Base-by-base conservation (phyloP, 2,888 invertebrate genomes). In the Rhagophthalmus giganteus region DNA sequence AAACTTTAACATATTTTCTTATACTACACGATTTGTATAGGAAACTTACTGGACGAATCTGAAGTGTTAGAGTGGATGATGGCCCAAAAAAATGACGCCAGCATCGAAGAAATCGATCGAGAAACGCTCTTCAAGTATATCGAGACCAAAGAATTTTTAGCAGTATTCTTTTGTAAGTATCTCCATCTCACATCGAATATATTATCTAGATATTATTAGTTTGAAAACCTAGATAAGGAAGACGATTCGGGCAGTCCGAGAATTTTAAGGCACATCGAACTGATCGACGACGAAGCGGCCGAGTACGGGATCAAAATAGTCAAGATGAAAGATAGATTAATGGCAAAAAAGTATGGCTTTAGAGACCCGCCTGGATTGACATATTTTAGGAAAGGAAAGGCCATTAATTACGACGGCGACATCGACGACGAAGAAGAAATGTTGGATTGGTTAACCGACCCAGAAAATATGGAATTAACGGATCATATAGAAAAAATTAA, bases 331-430 rank as follows among this genome's bases (percentile, higher is more conserved):
- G 94, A 94, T 73, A 81, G 86, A 10, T 74, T 94, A 20, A 94
- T 94, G 91, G 94, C 93, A 1, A 94, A 94, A 72, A 94, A 94
- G 69, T 94, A 90, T 71, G 94, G 94, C 0, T 92, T 83, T 67
- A 81, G 94, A 51, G 88, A 90, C 71, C 91, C 92, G 12, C 94
- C 94, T 0, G 94, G 94, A 3, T 85, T 94, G 4, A 90, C 91
- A 0, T 93, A 93, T 71, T 94, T 94, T 77, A 82, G 94, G 44
- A 92, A 93, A 74, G 89, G 80, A 63, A 93, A 94, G 76, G 83
- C 86, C 55, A 90, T 94, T 9, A 93, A 93, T 69, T 94, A 94
- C 67, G 94, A 94, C 65, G 94, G 94, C 8, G 94, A 94, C 64
- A 88, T 94, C 54, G 92, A 93, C 63, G 93, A 93, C 63, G 93